phyloP scores from a whole-genome alignment of 2,888 invertebrate genomes.

The Acrobasis consociella region DNA sequence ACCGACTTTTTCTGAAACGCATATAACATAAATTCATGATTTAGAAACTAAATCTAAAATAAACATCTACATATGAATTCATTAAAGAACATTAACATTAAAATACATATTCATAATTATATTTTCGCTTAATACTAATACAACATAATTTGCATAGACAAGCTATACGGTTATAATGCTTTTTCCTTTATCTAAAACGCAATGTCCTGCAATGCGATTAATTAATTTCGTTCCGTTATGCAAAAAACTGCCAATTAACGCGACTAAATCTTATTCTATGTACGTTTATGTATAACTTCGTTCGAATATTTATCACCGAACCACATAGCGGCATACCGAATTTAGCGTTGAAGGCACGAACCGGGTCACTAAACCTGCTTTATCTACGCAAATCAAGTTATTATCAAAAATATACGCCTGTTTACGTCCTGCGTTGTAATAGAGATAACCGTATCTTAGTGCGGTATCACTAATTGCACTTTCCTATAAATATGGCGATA shows the following conservation, averaged over 20 bases:
- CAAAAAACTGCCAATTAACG: neutral
- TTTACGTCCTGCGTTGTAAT: constrained; percentile 15
- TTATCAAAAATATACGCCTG: constrained; percentile 12
- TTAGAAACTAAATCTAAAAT: neutral
- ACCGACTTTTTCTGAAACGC: neutral
- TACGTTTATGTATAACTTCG: neutral
- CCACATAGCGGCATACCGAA: neutral
- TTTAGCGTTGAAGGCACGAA: neutral
- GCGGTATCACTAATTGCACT: constrained; percentile 16
- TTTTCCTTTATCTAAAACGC: constrained; percentile 4
- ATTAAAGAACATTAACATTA: neutral
- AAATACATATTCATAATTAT: neutral
- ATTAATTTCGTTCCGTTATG: neutral
- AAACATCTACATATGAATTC: neutral
- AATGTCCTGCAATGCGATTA: constrained; percentile 22
- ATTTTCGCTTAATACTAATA: constrained; percentile 6
- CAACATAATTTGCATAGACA: constrained; percentile 12
- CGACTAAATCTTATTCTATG: neutral
- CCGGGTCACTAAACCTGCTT: constrained; percentile 5
- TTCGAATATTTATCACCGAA: neutral
- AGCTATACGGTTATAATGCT: neutral
- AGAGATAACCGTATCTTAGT: constrained; percentile 10
- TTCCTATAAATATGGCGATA: constrained; percentile 5
- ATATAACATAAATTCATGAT: neutral
- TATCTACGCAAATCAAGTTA: constrained; percentile 18